Percentiles rank a stretch among this genome's conserved stretches.
Evolutionary conservation across 2,797 vertebrate genomes (phyloP).

Genomic region (Natrix natrix): DNA sequence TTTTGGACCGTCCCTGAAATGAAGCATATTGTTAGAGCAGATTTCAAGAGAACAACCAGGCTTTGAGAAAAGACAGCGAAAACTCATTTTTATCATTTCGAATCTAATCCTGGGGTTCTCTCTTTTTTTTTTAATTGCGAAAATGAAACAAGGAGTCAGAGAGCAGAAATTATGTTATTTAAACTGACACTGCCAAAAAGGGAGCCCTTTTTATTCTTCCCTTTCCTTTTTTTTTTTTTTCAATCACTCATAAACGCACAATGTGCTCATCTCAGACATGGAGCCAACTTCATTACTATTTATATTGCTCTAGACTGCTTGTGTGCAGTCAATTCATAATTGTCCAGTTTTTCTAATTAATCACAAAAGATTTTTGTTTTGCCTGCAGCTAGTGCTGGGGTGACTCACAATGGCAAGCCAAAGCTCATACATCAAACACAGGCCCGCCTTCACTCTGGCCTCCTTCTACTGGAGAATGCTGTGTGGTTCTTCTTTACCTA

Average conservation of each 20-base stretch:
- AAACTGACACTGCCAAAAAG: slow-evolving; percentile 71
- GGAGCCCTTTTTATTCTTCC: slow-evolving; percentile 54
- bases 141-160: slow-evolving; percentile 57
- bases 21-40: slow-evolving; percentile 55
- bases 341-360: slow-evolving; percentile 92
- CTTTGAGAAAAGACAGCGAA: slow-evolving; percentile 53
- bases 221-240: slow-evolving; percentile 27
- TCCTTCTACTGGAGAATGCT: slow-evolving; percentile 75
- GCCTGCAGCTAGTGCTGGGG: slow-evolving; percentile 82
- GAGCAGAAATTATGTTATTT: slow-evolving; percentile 68
- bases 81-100: slow-evolving; percentile 62
- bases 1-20: slow-evolving; percentile 52
- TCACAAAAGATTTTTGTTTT: slow-evolving; percentile 90
- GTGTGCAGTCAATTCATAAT: slow-evolving; percentile 84
- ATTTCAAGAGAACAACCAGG: slow-evolving; percentile 54
- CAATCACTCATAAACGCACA: slow-evolving; percentile 68
- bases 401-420: slow-evolving; percentile 84
- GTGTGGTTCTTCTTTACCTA: slow-evolving; percentile 56
- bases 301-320: slow-evolving; percentile 79
- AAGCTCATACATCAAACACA: slow-evolving; percentile 85
- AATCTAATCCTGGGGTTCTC: slow-evolving; percentile 43
- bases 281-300: slow-evolving; percentile 82
- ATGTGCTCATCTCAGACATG: slow-evolving; percentile 67
- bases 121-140: slow-evolving; percentile 16
- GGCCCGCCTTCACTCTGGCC: slow-evolving; percentile 72